These are phyloP conservation scores for Zaprionus inermis DNA, from an alignment of 1,140 invertebrate genomes.

Conservation along the genomic window DNA sequence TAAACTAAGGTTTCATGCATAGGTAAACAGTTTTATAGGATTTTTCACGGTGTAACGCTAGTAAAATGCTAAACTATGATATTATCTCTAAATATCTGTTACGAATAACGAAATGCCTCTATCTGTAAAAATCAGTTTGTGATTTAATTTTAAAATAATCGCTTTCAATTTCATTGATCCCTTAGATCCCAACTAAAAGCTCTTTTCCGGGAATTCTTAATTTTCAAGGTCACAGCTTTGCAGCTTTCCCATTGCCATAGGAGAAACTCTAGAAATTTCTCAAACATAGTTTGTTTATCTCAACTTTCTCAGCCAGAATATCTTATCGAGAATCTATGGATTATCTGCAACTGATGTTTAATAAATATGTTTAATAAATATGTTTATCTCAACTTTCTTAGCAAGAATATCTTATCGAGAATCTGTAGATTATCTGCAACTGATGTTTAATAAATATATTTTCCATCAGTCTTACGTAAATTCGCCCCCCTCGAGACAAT, in stretches of 20 bases:
- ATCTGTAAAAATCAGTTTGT: too few relatives aligned
- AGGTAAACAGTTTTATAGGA: too few relatives aligned
- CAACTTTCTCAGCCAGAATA: not conserved
- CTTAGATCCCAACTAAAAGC: not conserved
- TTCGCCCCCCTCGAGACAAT: constrained; percentile 5
- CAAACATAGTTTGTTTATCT: not conserved
- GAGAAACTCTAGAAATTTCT: constrained; percentile 13
- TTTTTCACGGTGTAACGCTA: too few relatives aligned
- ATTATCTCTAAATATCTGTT: too few relatives aligned
- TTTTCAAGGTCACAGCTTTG: not conserved
- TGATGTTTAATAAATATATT: not conserved
- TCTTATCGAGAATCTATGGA: not conserved
- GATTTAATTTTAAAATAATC: too few relatives aligned
- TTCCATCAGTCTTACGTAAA: constrained; percentile 25
- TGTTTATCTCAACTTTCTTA: not conserved
- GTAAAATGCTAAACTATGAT: too few relatives aligned
- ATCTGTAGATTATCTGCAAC: not conserved
- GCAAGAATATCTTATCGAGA: not conserved
- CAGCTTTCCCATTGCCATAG: not conserved
- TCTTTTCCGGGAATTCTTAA: not conserved
- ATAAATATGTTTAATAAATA: too few relatives aligned
- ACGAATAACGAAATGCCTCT: too few relatives aligned
- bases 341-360: not conserved
- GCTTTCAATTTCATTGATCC: too few relatives aligned
- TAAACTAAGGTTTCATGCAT: too few relatives aligned